Conservation (phyloP, 2,888 invertebrate species). For the Prostheceraeus crozeri region DNA sequence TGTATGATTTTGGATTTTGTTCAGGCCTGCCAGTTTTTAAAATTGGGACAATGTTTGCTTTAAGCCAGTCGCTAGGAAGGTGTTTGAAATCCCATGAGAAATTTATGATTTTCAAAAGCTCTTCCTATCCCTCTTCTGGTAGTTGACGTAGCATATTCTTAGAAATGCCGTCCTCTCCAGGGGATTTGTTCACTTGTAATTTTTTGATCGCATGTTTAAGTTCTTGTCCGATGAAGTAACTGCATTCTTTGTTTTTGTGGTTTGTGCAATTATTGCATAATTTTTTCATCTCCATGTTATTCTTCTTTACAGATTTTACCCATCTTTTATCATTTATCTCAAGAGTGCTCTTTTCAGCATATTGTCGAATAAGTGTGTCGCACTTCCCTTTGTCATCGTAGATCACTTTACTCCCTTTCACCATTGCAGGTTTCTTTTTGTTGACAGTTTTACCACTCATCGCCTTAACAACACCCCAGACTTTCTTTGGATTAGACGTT, state of each 20-base stretch:
- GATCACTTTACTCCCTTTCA: no score
- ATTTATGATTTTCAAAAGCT: constrained; percentile 1
- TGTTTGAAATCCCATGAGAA: background rate
- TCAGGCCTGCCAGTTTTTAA: constrained; percentile 15
- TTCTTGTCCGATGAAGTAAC: constrained; percentile 16
- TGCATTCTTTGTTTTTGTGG: constrained; percentile 14
- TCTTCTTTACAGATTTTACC: no score
- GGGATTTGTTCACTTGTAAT: constrained; percentile 10
- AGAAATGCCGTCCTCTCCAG: constrained; percentile 20
- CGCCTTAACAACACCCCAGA: no score
- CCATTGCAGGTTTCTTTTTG: no score
- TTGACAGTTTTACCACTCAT: no score
- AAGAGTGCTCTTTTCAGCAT: no score
- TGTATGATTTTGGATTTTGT: constrained; percentile 5
- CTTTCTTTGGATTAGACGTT: no score
- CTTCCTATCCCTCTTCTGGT: constrained; percentile 6
- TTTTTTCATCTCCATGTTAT: no score
- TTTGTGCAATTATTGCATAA: no score
- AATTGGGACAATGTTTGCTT: constrained; percentile 23
- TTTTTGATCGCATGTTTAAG: constrained; percentile 13
- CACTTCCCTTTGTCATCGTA: no score
- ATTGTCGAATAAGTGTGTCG: no score
- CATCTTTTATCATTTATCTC: no score
- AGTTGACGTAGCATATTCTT: constrained; percentile 26
- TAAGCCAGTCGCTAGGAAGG: constrained; percentile 11